Percentiles rank a stretch among this genome's conserved stretches.
Conservation (phyloP, 2,113 vertebrate genomes). For the Microcebus ravelobensis region DNA sequence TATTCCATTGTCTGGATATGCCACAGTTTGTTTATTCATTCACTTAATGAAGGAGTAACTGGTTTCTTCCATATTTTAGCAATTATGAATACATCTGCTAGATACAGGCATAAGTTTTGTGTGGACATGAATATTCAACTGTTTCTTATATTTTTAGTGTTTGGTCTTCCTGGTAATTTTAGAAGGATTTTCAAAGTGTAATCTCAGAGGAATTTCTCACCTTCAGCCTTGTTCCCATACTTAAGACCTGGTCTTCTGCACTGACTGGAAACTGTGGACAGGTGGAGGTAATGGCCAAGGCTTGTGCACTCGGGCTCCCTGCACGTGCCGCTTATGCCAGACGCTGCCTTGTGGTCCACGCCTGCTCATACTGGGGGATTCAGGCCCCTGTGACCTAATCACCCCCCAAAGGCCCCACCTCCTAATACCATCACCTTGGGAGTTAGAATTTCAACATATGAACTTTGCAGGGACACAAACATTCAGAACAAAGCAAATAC, state of each 20-base stretch:
- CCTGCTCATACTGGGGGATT: accelerated
- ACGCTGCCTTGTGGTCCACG: too few species aligned
- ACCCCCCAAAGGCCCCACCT: neutral
- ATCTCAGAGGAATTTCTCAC: neutral
- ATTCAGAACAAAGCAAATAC: neutral
- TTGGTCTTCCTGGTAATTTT: neutral
- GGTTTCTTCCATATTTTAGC: neutral
- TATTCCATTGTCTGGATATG: neutral
- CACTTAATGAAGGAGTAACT: neutral
- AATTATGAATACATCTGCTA: neutral
- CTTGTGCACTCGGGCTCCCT: neutral
- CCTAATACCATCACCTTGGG: neutral
- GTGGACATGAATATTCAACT: neutral
- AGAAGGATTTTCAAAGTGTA: neutral
- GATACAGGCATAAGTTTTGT: neutral
- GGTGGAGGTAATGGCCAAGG: neutral
- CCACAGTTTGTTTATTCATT: neutral
- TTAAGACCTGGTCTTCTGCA: neutral
- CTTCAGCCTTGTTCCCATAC: neutral
- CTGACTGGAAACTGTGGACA: neutral
- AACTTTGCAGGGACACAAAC: neutral
- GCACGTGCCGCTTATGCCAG: accelerated
- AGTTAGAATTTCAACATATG: too few species aligned
- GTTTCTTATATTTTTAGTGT: neutral
- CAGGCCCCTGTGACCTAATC: neutral